Evolutionary conservation across 2,888 invertebrate species (phyloP).

Genomic region (Caenorhabditis japonica): DNA sequence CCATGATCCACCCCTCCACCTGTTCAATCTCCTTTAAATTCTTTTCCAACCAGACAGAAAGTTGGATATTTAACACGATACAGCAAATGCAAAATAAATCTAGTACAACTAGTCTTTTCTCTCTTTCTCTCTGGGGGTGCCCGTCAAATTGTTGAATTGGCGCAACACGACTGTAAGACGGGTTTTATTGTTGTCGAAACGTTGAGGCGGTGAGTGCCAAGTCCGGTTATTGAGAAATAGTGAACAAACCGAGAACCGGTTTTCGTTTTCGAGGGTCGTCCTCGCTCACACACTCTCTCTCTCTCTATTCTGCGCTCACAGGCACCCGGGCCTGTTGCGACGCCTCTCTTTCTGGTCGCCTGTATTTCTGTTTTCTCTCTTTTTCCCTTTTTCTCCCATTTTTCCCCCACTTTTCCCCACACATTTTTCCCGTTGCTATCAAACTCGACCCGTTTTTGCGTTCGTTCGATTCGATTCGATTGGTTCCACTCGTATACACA

Average conservation of each 20-base stretch:
- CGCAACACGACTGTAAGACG: conserved; percentile 50
- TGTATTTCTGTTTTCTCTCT: conserved; percentile 5
- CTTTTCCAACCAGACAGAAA: too few relatives aligned
- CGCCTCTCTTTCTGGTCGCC: neutral
- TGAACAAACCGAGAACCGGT: conserved; percentile 56
- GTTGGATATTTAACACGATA: too few relatives aligned
- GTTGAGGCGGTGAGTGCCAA: conserved; percentile 19
- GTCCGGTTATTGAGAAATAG: conserved; percentile 56
- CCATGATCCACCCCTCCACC: too few relatives aligned
- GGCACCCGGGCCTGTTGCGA: conserved; percentile 1
- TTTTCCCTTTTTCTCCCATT: conserved; percentile 18
- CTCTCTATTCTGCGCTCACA: conserved; percentile 18
- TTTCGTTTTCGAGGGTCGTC: conserved; percentile 20
- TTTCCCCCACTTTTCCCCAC: conserved; percentile 8
- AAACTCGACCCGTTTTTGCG: conserved; percentile 20
- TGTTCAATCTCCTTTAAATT: too few relatives aligned
- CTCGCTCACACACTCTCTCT: conserved; percentile 29
- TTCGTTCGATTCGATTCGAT: conserved; percentile 15
- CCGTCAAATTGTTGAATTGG: too few relatives aligned
- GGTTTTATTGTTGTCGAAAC: conserved; percentile 53
- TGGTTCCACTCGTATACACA: too few relatives aligned
- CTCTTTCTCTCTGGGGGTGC: too few relatives aligned
- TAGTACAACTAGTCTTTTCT: too few relatives aligned
- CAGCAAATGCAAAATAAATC: too few relatives aligned
- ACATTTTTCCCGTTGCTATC: too few relatives aligned